Evolutionary conservation across 2,888 invertebrate genomes (phyloP), one percentile per base, ranked within the genome.

Genomic region (Xylota sylvarum): DNA sequence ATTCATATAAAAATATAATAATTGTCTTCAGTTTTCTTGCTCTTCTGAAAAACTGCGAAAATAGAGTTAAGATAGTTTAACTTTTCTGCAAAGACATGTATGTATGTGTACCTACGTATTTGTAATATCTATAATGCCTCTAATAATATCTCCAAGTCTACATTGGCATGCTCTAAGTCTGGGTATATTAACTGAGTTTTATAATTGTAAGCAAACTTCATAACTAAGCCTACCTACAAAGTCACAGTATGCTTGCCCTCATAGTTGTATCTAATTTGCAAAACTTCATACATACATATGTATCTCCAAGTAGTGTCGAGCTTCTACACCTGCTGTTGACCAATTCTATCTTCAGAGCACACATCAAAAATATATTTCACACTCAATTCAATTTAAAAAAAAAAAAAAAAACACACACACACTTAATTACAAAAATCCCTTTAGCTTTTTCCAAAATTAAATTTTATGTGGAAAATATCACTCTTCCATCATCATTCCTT

Each of bases 391-490:
- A 52, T 35, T 19, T 32, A 27, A 64, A 64, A 64, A 64, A 30
- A 46, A 17, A 43, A 30, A n/a, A n/a, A n/a, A n/a, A n/a, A n/a
- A n/a, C n/a, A n/a, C n/a, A n/a, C n/a, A n/a, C n/a, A n/a, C n/a
- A 46, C 5, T 27, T 69, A 62, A 46, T 64, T 62, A 70, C 52
- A 40, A 55, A 62, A 76, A 64, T 70, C 48, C 64, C 81, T 64
- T 69, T 55, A 72, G 58, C 65, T 72, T 73, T 77, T 23, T 65
- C 32, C 58, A 64, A 77, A 70, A 77, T 65, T 70, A 52, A 14
- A 72, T 78, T 78, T 52, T 4, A 30, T 60, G 62, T 77, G 56
- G 9, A 78, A 65, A 67, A 46, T 52, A 60, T 62, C 60, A 50
- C 67, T 67, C 52, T 55, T 62, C 64, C 43, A 35, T 62, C 55